Base-by-base conservation (phyloP, 2,797 vertebrate genomes). In the Crocodylus rhombifer region DNA sequence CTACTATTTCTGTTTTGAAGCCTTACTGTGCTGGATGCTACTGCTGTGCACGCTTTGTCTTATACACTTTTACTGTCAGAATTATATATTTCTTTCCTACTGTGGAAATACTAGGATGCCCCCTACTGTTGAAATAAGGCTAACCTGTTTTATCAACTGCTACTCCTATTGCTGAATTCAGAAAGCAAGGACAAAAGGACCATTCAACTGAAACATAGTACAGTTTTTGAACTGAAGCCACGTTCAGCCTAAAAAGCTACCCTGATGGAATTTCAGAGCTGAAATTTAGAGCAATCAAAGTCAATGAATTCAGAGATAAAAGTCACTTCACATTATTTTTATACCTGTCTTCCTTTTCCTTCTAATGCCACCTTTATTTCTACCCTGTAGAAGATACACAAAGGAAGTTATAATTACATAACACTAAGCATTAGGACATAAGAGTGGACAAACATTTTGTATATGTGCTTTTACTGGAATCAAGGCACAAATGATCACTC, bases 101-200 rank as follows among this genome's bases (percentile, higher is more conserved):
- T 92, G 94, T 92, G 64, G 89, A 96, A 96, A 96, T 88, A 77
- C 93, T 77, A 85, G 89, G 57, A 87, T 94, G 92, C 94, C 97
- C 95, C 92, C 97, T 97, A 92, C 85, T 9, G 97, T 76, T 89
- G 15, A 7, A 85, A 95, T 84, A 69, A 30, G 4, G 55, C 30
- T 76, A 80, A 61, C 20, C 16, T 1, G 4, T 82, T 75, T 89
- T 69, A 82, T 84, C 58, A 25, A 62, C 25, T 57, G 18, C 55
- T 3, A 11, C 36, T 73, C 15, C 33, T n/a, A 36, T 30, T 33
- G 2, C n/a, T 65, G 15, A 56, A 7, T 57, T 92, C 57, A 69
- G 28, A 74, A 63, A 55, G 63, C 28, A 82, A 73, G 14, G 11
- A 60, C 20, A 62, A 28, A 55, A 60, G 20, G 11, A 20, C 63